Percentiles rank a stretch among this genome's conserved stretches.
phyloP scores from a whole-genome alignment of 2,888 invertebrate genomes.

The Plemyria rubiginata region DNA sequence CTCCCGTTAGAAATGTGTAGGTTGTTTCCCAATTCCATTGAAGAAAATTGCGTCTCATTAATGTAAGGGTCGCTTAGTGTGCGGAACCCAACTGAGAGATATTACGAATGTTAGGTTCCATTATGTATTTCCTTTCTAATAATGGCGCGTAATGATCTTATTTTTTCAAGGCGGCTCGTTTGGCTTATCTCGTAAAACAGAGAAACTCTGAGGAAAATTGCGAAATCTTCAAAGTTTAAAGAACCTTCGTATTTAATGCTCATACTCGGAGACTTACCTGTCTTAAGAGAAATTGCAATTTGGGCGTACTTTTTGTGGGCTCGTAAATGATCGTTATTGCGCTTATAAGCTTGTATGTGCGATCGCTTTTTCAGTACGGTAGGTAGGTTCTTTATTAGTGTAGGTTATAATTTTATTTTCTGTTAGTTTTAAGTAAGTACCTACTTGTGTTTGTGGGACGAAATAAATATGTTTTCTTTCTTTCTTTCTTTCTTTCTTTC shows the following conservation, averaged over 20 bases:
- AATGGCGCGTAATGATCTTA: constrained; percentile 38
- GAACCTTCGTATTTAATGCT: constrained; percentile 15
- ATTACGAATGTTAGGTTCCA: constrained; percentile 32
- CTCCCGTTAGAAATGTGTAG: constrained; percentile 17
- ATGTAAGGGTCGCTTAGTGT: constrained; percentile 33
- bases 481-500: too few relatives aligned
- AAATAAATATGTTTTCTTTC: too few relatives aligned
- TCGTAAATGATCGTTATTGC: background rate
- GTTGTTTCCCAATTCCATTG: constrained; percentile 22
- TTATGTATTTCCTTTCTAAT: constrained; percentile 39
- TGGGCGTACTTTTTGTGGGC: too few relatives aligned
- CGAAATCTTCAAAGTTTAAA: constrained; percentile 21
- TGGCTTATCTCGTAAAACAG: constrained; percentile 33
- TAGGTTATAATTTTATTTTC: too few relatives aligned
- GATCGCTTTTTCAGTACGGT: background rate
- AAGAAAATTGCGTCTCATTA: constrained; percentile 38
- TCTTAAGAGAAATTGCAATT: background rate
- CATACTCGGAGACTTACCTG: background rate
- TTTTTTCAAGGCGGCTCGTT: constrained; percentile 39
- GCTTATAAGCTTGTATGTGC: background rate
- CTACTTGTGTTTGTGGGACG: too few relatives aligned
- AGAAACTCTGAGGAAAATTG: constrained; percentile 23
- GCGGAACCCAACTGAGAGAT: constrained; percentile 30
- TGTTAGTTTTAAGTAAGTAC: too few relatives aligned
- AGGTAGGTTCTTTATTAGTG: too few relatives aligned